Conservation (phyloP, 1,140 invertebrate species). For the Heliconius melpomene region DNA sequence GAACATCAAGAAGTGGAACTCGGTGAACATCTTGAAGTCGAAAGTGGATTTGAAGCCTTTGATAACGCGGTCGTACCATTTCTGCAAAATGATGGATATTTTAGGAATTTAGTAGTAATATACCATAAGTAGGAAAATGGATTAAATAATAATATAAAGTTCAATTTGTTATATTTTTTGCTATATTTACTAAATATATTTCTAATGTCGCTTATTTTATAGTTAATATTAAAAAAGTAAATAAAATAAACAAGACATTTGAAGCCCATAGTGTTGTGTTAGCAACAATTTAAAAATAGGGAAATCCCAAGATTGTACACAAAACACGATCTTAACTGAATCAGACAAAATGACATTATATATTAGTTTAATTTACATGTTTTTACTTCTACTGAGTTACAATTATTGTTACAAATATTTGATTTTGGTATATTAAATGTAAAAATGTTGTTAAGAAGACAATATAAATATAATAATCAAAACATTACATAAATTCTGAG, state of each 20-base stretch:
- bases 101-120: not conserved
- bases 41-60: constrained; percentile 86
- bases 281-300: not conserved
- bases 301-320: not conserved
- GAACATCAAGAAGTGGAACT: constrained; percentile 90
- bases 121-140: not conserved
- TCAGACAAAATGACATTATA: not conserved
- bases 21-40: constrained; percentile 90
- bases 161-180: not conserved
- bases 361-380: not conserved
- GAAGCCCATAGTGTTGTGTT: not conserved
- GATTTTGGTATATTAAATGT: not conserved
- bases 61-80: constrained; percentile 86
- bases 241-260: too few relatives aligned
- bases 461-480: too few relatives aligned
- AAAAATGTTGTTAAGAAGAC: not conserved
- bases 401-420: too few relatives aligned
- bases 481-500: too few relatives aligned
- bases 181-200: not conserved
- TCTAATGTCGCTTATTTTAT: too few relatives aligned
- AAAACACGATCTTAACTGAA: not conserved
- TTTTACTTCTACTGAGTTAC: not conserved
- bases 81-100: constrained; percentile 78
- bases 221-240: too few relatives aligned
- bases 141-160: too few relatives aligned